Evolutionary conservation across 2,797 vertebrate genomes (phyloP), one percentile per base, ranked within the genome.

Genomic region (Kryptolebias ocellatus): DNA sequence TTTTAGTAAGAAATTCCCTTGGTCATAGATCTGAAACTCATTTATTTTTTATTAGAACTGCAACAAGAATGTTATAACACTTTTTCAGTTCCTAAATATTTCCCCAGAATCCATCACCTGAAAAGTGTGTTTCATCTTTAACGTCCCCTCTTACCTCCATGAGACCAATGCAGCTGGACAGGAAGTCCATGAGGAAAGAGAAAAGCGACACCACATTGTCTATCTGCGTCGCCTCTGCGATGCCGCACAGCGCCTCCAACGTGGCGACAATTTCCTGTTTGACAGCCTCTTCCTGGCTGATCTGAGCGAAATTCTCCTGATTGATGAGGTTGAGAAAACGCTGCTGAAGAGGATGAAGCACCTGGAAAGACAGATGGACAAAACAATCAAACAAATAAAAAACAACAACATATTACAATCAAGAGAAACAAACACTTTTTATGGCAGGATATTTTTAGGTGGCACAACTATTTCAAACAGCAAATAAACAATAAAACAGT

Each of bases 201-300:
- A 99, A 99, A 73, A 99, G 96, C 78, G 96, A 95, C 4, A 95
- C 93, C 72, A 99, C 98, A 0, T 98, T 99, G 92, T 99, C 98
- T n/a, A 99, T 97, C 90, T 98, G 97, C 3, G 98, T 98, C 0
- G 98, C 98, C 87, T 99, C 98, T 0, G 98, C 98, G 64, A 99
- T 98, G 88, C 98, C 98, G 39, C 98, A 99, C 56, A 99, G 92
- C 0, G 97, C 97, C 92, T 99, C 98, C 49, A 99, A 73, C 0
- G 97, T 99, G 56, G 97, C 96, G 0, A 97, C 95, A 67, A 99
- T 96, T 81, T 99, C 97, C 84, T 94, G 96, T 73, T 98, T 98
- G 75, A 99, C 96, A 0, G 96, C 95, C 20, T 97, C 96, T 73
- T 98, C 96, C 83, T 98, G 97, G 85, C 98, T 98, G 88, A 98